These are phyloP conservation scores for Machimus rusticus DNA, from an alignment of 2,888 invertebrate species.

Conservation along the genomic window DNA sequence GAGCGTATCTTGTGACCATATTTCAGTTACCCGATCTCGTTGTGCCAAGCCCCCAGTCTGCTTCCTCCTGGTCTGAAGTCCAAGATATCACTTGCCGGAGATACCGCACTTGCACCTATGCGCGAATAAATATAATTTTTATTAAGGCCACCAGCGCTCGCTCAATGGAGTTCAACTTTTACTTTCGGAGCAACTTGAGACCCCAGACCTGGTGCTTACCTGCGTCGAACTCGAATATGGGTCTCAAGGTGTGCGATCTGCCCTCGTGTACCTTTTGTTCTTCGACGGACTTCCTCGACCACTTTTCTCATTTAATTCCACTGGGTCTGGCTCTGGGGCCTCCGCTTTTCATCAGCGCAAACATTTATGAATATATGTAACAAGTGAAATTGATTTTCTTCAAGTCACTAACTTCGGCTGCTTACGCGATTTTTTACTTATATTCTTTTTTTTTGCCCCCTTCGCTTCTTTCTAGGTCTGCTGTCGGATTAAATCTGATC, in stretches of 20 bases:
- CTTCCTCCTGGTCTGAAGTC: constrained; percentile 26
- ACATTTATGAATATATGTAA: constrained; percentile 16
- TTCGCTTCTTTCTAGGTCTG: neutral
- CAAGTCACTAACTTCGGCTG: neutral
- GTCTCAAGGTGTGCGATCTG: neutral
- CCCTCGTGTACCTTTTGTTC: constrained; percentile 18
- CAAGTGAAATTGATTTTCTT: constrained; percentile 31
- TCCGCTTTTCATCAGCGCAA: neutral
- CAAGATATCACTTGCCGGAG: constrained; percentile 25
- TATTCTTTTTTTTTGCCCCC: neutral
- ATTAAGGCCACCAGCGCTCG: constrained; percentile 28
- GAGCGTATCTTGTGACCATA: constrained; percentile 36
- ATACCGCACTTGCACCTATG: neutral
- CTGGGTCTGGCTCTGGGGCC: neutral
- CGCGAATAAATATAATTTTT: constrained; percentile 24
- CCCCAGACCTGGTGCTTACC: neutral
- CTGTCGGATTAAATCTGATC: neutral
- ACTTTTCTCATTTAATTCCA: constrained; percentile 2
- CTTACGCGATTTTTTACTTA: neutral
- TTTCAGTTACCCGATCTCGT: constrained; percentile 27
- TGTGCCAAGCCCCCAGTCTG: constrained; percentile 26
- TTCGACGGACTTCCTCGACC: constrained; percentile 7
- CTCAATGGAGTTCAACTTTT: constrained; percentile 30
- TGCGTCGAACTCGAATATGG: constrained; percentile 16
- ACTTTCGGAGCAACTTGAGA: constrained; percentile 9